Evolutionary conservation across 2,797 vertebrate species (phyloP).

Genomic region (Chlorospingus flavigularis): DNA sequence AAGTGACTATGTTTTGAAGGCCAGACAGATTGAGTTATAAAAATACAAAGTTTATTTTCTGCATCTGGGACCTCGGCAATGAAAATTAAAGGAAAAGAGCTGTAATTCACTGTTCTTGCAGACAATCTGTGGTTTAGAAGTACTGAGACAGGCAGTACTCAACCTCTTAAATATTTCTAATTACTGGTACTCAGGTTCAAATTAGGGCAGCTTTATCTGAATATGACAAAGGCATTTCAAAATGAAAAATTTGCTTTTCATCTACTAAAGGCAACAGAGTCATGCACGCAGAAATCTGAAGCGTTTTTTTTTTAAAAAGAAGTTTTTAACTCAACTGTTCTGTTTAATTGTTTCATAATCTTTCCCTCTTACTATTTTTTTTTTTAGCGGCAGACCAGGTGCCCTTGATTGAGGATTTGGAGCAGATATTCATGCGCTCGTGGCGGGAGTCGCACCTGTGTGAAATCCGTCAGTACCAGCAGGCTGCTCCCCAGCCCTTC

Average conservation of each 20-base stretch:
- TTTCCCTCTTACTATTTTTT: not conserved
- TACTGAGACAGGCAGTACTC: not conserved
- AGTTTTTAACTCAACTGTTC: not conserved
- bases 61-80: not conserved
- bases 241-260: not conserved
- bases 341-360: not conserved
- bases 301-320: not conserved
- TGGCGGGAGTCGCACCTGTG: constrained; percentile 94
- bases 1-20: not conserved
- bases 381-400: constrained; percentile 89
- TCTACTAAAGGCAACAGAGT: not conserved
- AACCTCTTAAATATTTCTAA: not conserved
- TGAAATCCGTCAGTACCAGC: constrained; percentile 92
- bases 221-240: not conserved
- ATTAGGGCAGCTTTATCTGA: not conserved
- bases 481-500: constrained; percentile 73
- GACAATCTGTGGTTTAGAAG: not conserved
- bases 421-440: constrained; percentile 95
- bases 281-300: not conserved
- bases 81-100: not conserved
- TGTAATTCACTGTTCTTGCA: not conserved
- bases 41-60: not conserved
- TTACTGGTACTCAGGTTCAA: not conserved
- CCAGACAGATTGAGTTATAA: not conserved
- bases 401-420: constrained; percentile 94